A percentile compares a stretch with the other conserved stretches of the same genome.
These are phyloP conservation scores for Ochropleura plecta DNA, from an alignment of 2,888 invertebrate genomes.

Conservation along the genomic window DNA sequence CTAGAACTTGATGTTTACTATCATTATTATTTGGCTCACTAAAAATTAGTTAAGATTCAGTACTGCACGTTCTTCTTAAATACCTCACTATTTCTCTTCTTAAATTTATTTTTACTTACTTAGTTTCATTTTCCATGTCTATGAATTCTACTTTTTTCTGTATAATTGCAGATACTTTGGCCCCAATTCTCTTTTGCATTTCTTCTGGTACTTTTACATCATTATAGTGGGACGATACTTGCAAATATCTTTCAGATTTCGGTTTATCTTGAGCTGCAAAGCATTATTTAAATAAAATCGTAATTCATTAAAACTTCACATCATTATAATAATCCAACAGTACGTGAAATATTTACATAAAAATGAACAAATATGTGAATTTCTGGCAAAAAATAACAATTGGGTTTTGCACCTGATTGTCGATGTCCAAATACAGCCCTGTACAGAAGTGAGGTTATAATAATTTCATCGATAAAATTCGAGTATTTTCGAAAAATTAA, in stretches of 20 bases:
- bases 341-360: too few species aligned
- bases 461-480: neutral
- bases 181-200: constrained; percentile 88
- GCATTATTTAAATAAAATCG: neutral
- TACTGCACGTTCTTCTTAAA: neutral
- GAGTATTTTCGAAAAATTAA: neutral
- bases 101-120: constrained; percentile 69
- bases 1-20: neutral
- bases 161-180: constrained; percentile 87
- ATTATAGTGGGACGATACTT: constrained; percentile 87
- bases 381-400: too few species aligned
- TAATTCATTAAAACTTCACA: neutral
- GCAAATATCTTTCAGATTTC: constrained; percentile 83
- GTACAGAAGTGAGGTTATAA: constrained; percentile 51
- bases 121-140: constrained; percentile 72
- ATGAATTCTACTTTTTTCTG: constrained; percentile 85
- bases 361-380: too few species aligned
- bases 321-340: too few species aligned
- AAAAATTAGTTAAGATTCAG: neutral
- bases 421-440: constrained; percentile 35
- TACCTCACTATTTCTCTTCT: neutral
- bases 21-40: neutral
- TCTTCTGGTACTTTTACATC: constrained; percentile 89
- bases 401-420: neutral
- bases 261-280: constrained; percentile 65